Evolutionary conservation across 2,888 invertebrate genomes (phyloP), one percentile per base, ranked within the genome.

Genomic region (Trissolcus japonicus): DNA sequence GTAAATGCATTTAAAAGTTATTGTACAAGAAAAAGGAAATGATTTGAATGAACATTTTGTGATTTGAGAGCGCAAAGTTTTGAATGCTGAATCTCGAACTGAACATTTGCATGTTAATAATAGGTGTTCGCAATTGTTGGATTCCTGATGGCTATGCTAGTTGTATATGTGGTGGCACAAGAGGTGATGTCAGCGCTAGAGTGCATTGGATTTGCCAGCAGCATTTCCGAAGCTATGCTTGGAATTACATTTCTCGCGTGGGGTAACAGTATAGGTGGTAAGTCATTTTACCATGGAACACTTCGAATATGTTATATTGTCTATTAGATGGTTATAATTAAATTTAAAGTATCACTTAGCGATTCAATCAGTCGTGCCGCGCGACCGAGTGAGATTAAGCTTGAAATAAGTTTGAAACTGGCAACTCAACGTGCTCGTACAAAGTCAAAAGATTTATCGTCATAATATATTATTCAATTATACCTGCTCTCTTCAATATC

Each of bases 241-340:
- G 93, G 93, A 6, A 89, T 93, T 72, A 93, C 93, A 0, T 86
- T 93, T 14, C 88, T 94, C 25, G 92, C 93, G 0, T 93, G 93
- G 93, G 93, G 93, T 17, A 92, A 93, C 86, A 91, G 92, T 80
- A 86, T 93, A 29, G 91, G 92, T 76, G 89, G 89, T 89, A 81
- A 86, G 83, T 83, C 66, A 77, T 65, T 78, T 66, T 57, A 66
- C 66, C 65, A 68, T 56, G 43, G 61, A 56, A 48, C 46, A 54
- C 46, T 57, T 57, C 62, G 51, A 68, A 55, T 73, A 67, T 62
- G 68, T 66, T 67, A 73, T 55, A 61, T 59, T 72, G 68, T 68
- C 72, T 54, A 76, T 72, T 72, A 59, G 51, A 41, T n/a, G 17
- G 4, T 51, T 62, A 76, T 76, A 72, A 76, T 67, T 67, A 67